Conservation (phyloP, 2,113 vertebrate species). For the Lasiurus cinereus region DNA sequence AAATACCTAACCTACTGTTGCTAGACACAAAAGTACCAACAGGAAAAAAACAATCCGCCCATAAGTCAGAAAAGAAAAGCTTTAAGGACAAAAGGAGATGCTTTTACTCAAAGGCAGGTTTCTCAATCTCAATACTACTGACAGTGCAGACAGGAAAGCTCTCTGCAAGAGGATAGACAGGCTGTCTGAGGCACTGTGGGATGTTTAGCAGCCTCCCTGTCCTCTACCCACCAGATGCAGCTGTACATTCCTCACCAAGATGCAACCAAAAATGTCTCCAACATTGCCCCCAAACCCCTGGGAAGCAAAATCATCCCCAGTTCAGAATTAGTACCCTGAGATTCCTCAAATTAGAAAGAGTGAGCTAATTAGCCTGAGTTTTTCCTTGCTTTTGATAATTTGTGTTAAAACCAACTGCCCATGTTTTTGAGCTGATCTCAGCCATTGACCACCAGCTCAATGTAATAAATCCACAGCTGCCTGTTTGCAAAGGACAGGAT, state of each 20-base stretch:
- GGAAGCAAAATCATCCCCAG: not conserved
- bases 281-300: not conserved
- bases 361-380: not conserved
- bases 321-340: not conserved
- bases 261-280: not conserved
- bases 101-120: not conserved
- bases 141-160: not conserved
- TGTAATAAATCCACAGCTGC: not conserved
- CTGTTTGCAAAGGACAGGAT: not conserved
- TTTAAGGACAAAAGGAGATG: not conserved
- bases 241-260: not conserved
- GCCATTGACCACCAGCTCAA: not conserved
- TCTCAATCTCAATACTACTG: not conserved
- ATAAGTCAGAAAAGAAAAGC: not conserved
- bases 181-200: not conserved
- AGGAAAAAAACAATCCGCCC: not conserved
- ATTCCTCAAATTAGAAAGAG: not conserved
- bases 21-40: not conserved
- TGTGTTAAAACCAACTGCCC: not conserved
- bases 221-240: not conserved
- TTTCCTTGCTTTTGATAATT: not conserved
- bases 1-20: not conserved
- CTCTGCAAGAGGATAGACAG: accelerated
- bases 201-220: not conserved
- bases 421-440: not conserved